Evolutionary conservation across 2,888 invertebrate species (phyloP), one percentile per base, ranked within the genome.

Genomic region (Chrysomela aeneicollis): DNA sequence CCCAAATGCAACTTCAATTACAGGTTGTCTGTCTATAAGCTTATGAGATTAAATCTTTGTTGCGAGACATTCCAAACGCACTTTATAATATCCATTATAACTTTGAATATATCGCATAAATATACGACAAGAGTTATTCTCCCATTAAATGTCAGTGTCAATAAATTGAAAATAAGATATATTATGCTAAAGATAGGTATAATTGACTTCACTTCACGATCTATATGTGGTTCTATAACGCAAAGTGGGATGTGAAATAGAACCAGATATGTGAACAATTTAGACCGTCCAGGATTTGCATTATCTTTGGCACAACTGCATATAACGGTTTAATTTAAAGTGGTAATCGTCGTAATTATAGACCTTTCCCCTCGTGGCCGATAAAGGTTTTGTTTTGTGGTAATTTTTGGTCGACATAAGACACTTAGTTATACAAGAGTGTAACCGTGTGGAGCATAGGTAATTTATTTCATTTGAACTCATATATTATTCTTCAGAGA

Each of bases 131-230:
- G 17, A 57, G 46, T 46, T 57, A 54, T 57, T 22, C 18, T 42
- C 55, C 46, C 55, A 57, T 57, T 57, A 46, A 46, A 57, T 26
- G 55, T 30, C 1, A 57, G 55, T 57, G 46, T 57, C 46, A 42
- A 57, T 57, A 57, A 26, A 57, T 57, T 18, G 46, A 46, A 46
- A 42, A 57, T 46, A 26, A 22, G 15, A 57, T 46, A 57, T 46
- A 57, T 22, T 26, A 42, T 15, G 42, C 42, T 15, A 42, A 42
- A 42, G 42, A 42, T 42, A 42, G 42, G 42, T 42, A 42, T 42
- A 42, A 42, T 42, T 42, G 42, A 42, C 12, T 35, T 35, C 35
- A 35, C 35, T 35, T 35, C 35, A 35, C 15, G 42, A 42, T 12
- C 42, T 42, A 42, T 15, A 42, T 42, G 42, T 42, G 15, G 15